phyloP scores from a whole-genome alignment of 2,888 invertebrate genomes.

The Rhagium mordax region DNA sequence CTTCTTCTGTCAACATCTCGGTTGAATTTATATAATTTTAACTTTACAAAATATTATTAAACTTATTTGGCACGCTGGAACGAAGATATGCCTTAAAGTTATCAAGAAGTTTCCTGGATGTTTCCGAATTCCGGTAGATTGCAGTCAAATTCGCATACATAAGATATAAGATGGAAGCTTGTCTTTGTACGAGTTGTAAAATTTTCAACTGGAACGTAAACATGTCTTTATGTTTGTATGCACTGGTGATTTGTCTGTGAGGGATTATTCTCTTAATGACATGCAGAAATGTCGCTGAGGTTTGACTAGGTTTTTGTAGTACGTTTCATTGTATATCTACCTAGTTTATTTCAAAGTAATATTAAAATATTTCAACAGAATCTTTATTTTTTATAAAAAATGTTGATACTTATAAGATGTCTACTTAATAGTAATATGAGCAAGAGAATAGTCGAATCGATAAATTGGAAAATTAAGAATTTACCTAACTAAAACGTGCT shows the following conservation, averaged over 20 bases:
- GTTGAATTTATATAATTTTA: not conserved
- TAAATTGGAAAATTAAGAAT: no score
- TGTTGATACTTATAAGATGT: no score
- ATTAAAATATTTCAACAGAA: no score
- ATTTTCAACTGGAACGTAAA: constrained; percentile 15
- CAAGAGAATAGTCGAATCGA: no score
- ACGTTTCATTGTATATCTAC: not conserved
- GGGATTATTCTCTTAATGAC: constrained; percentile 17
- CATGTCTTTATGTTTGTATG: constrained; percentile 23
- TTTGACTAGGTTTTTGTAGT: not conserved
- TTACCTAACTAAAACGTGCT: no score
- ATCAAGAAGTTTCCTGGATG: constrained; percentile 40
- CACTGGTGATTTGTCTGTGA: constrained; percentile 24
- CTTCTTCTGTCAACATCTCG: not conserved
- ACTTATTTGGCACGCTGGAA: constrained; percentile 45
- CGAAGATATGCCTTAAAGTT: constrained; percentile 48
- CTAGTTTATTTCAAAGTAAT: not conserved
- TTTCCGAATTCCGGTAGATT: constrained; percentile 45
- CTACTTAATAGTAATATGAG: no score
- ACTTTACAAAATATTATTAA: constrained; percentile 39
- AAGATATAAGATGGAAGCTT: constrained; percentile 18
- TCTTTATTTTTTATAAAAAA: no score
- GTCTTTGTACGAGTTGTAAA: constrained; percentile 4
- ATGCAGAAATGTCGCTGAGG: no score
- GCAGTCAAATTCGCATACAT: constrained; percentile 28